phyloP scores from a whole-genome alignment of 2,113 vertebrate species.

The Romanogobio albipinnatus region DNA sequence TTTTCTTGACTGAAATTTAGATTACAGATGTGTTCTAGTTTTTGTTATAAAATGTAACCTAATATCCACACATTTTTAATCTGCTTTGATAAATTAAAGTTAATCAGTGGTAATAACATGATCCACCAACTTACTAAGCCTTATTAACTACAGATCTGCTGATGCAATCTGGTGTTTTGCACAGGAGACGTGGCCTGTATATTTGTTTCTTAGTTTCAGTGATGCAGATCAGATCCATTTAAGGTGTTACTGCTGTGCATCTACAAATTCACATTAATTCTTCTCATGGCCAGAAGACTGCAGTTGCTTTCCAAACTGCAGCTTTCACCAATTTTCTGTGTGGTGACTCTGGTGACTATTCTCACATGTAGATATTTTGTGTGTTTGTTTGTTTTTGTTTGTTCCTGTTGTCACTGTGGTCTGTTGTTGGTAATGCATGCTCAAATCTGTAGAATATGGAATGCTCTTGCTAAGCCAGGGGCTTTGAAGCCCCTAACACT shows the following conservation, averaged over 20 bases:
- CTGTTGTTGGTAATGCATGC: conserved; percentile 36
- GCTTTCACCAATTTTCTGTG: not conserved
- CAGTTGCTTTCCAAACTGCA: not conserved
- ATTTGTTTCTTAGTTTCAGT: conserved; percentile 4
- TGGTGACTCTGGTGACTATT: not conserved
- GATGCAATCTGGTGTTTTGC: conserved; percentile 30
- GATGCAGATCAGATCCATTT: conserved; percentile 35
- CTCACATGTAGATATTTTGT: not conserved
- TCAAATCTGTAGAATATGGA: conserved; percentile 32
- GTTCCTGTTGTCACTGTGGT: not conserved
- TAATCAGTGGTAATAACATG: conserved; percentile 17
- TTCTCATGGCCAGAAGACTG: not conserved
- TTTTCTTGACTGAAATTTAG: conserved; percentile 5
- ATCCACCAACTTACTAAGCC: conserved; percentile 35
- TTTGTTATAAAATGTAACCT: not conserved
- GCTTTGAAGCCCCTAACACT: conserved; percentile 25
- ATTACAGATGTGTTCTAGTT: not conserved
- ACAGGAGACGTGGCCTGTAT: not conserved
- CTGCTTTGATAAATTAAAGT: conserved; percentile 36
- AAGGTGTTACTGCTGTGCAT: conserved; percentile 34
- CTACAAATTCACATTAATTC: not conserved
- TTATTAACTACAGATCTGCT: conserved; percentile 22
- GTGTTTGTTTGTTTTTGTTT: not conserved
- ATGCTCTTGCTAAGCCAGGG: conserved; percentile 8
- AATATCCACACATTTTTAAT: conserved; percentile 15